A percentile compares a stretch with the other conserved stretches of the same genome.
These are phyloP conservation scores for Chironomus tepperi DNA, from an alignment of 1,140 invertebrate species.

Conservation along the genomic window DNA sequence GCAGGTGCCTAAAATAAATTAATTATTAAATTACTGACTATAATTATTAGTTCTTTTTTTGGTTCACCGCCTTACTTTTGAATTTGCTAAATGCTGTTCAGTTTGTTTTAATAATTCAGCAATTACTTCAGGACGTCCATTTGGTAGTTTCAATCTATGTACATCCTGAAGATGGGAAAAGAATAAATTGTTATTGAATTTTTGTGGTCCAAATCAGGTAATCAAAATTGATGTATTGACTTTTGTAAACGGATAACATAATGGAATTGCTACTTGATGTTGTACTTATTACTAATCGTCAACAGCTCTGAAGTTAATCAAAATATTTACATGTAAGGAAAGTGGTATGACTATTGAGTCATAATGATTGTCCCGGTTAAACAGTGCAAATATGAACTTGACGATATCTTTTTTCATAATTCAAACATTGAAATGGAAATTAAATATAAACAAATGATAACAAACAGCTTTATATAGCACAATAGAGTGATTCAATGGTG, in stretches of 20 bases:
- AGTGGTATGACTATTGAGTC: background rate
- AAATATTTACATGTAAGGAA: background rate
- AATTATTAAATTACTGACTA: background rate
- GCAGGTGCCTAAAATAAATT: slow-evolving; percentile 34
- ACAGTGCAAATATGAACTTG: background rate
- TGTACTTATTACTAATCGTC: no score
- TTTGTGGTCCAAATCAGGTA: background rate
- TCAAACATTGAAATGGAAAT: background rate
- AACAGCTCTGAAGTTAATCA: background rate
- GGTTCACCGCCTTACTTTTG: background rate
- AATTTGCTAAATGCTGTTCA: background rate
- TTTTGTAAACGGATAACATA: background rate
- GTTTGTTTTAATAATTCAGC: slow-evolving; percentile 4
- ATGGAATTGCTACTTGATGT: background rate
- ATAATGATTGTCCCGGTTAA: background rate
- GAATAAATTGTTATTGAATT: background rate
- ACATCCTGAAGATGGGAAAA: background rate
- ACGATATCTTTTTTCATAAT: background rate
- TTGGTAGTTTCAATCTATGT: background rate
- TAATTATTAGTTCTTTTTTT: background rate
- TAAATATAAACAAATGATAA: background rate
- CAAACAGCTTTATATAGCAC: background rate
- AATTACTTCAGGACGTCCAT: slow-evolving; percentile 9
- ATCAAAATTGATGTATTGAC: background rate
- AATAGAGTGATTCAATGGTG: background rate